Evolutionary conservation across 1,140 invertebrate genomes (phyloP).

Genomic region (Trichoplusia ni): DNA sequence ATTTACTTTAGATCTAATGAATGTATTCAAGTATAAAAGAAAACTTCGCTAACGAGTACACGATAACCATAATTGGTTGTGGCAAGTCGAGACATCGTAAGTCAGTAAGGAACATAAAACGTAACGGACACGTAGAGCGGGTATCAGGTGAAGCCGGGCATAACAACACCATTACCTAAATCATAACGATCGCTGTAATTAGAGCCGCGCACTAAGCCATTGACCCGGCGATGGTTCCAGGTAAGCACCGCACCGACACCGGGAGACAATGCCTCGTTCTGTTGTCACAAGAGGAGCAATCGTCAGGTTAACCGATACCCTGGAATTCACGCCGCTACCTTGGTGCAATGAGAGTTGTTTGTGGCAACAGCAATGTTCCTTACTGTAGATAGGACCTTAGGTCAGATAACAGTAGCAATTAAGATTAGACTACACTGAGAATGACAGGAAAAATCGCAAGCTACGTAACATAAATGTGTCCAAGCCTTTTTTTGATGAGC

Average conservation of each 20-base stretch:
- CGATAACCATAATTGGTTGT: background rate
- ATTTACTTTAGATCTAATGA: too few species aligned
- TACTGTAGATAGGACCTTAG: too few species aligned
- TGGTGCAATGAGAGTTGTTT: background rate
- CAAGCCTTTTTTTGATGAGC: too few species aligned
- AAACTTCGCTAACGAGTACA: background rate
- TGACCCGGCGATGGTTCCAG: conserved; percentile 34
- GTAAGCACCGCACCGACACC: conserved; percentile 29
- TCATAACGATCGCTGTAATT: conserved; percentile 40
- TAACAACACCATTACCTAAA: conserved; percentile 33
- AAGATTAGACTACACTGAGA: background rate
- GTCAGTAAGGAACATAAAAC: conserved; percentile 19
- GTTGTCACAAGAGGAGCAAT: conserved; percentile 25
- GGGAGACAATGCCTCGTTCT: conserved; percentile 35
- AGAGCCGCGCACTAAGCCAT: conserved; percentile 27
- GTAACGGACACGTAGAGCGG: conserved; percentile 29
- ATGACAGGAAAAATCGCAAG: too few species aligned
- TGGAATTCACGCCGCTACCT: conserved; percentile 14
- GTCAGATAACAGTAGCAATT: too few species aligned
- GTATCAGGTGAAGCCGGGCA: conserved; percentile 8
- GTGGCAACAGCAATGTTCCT: background rate
- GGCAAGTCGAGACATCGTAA: conserved; percentile 3
- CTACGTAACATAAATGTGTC: too few species aligned
- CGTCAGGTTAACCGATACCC: background rate
- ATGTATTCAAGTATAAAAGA: background rate